These are phyloP conservation scores for Podiceps cristatus DNA, from an alignment of 2,113 vertebrate genomes.

Conservation along the genomic window DNA sequence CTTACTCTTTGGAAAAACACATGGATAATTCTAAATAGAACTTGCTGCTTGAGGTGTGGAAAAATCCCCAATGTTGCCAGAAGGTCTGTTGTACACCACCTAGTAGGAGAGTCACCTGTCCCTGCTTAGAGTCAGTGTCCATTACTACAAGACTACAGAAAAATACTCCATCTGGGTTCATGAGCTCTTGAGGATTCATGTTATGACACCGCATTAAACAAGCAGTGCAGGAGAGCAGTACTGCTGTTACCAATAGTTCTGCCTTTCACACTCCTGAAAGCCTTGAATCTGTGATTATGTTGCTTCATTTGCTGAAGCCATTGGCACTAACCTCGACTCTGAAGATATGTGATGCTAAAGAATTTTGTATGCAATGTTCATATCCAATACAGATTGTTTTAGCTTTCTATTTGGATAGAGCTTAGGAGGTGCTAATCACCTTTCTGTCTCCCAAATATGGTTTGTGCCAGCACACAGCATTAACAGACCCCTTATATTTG, in stretches of 20 bases:
- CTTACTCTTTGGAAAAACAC: background rate
- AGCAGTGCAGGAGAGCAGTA: background rate
- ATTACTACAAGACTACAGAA: background rate
- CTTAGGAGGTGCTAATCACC: conserved; percentile 54
- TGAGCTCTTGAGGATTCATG: background rate
- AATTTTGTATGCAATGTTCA: background rate
- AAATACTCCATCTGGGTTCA: background rate
- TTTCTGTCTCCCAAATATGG: conserved; percentile 11
- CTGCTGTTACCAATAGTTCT: background rate
- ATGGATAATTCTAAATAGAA: background rate
- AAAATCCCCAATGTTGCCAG: background rate
- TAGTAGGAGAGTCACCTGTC: background rate
- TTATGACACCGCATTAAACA: background rate
- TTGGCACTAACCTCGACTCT: background rate
- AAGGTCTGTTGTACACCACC: background rate
- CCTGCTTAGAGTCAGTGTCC: background rate
- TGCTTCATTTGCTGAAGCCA: background rate
- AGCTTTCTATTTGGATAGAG: conserved; percentile 29
- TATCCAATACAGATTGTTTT: conserved; percentile 30
- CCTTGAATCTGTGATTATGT: background rate
- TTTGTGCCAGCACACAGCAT: background rate
- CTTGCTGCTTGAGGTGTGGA: background rate
- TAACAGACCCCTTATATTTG: background rate
- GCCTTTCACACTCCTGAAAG: background rate
- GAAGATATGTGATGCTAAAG: background rate